Percentiles rank a stretch among this genome's conserved stretches.
These are phyloP conservation scores for Macrosteles quadrilineatus DNA, from an alignment of 1,140 invertebrate genomes.

Conservation along the genomic window DNA sequence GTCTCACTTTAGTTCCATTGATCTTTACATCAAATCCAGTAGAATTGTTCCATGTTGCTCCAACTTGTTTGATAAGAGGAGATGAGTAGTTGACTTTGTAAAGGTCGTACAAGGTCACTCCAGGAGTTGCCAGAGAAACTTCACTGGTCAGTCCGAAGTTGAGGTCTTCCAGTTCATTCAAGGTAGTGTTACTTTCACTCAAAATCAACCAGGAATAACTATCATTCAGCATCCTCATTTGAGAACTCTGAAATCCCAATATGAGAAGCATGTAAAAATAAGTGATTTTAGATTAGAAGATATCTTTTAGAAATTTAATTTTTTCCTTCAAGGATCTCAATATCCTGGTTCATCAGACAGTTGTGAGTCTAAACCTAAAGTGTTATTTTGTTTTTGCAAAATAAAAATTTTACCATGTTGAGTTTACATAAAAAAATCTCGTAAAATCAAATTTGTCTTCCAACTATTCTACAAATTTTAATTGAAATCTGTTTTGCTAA, in stretches of 20 bases:
- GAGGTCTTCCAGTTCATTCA: neutral
- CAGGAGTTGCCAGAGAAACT: neutral
- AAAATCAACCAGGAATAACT: conserved; percentile 14
- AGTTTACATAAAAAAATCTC: too few species aligned
- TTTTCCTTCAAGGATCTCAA: neutral
- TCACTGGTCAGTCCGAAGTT: conserved; percentile 21
- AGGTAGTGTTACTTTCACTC: neutral
- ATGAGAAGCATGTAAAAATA: neutral
- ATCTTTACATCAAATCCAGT: neutral
- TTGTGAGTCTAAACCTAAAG: too few species aligned
- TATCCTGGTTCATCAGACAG: too few species aligned
- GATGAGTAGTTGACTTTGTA: conserved; percentile 25
- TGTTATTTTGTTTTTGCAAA: too few species aligned
- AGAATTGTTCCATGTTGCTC: conserved; percentile 5
- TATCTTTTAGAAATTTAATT: neutral
- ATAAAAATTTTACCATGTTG: too few species aligned
- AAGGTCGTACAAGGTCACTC: neutral
- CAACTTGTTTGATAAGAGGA: neutral
- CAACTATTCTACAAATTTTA: too few species aligned
- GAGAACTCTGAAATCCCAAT: neutral
- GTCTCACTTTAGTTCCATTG: neutral
- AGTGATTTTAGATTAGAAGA: neutral
- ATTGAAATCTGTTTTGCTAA: too few species aligned
- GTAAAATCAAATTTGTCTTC: too few species aligned
- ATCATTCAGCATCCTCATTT: conserved; percentile 11